These are phyloP conservation scores for Pantherophis alleghaniensis DNA, from an alignment of 2,797 vertebrate species.

Conservation along the genomic window DNA sequence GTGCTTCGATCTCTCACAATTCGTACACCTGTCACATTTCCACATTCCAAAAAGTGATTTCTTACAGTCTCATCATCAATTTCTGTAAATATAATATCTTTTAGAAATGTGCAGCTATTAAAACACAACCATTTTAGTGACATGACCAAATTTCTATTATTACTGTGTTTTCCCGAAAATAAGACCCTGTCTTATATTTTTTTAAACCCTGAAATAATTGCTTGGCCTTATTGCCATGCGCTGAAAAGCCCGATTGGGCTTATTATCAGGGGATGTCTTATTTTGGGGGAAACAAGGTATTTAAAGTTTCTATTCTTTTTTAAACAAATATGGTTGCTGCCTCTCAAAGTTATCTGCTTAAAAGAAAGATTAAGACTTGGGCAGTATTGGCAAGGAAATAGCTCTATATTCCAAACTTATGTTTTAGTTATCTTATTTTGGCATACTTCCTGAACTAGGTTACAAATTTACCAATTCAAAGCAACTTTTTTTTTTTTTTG, in stretches of 20 bases:
- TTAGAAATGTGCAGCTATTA: background rate
- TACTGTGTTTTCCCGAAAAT: background rate
- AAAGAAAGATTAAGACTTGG: background rate
- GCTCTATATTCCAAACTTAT: background rate
- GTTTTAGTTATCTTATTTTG: background rate
- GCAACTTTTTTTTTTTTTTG: background rate
- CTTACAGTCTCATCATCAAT: slow-evolving; percentile 75
- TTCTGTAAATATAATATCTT: slow-evolving; percentile 69
- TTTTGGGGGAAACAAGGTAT: too few species aligned
- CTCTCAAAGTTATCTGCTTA: background rate
- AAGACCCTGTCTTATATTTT: too few species aligned
- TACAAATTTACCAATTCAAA: background rate
- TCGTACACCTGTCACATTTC: slow-evolving; percentile 79
- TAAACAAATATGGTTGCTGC: background rate
- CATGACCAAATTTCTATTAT: background rate
- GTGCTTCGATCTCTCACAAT: slow-evolving; percentile 84
- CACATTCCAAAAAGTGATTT: slow-evolving; percentile 84
- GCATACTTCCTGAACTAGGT: background rate
- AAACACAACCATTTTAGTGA: background rate
- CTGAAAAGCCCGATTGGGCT: too few species aligned
- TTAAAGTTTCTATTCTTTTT: background rate
- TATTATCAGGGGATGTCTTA: too few species aligned
- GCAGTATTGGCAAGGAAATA: background rate
- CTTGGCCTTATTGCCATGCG: too few species aligned
- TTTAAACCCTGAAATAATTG: too few species aligned